phyloP scores from a whole-genome alignment of 2,888 invertebrate genomes.

The Meliscaeva auricollis region DNA sequence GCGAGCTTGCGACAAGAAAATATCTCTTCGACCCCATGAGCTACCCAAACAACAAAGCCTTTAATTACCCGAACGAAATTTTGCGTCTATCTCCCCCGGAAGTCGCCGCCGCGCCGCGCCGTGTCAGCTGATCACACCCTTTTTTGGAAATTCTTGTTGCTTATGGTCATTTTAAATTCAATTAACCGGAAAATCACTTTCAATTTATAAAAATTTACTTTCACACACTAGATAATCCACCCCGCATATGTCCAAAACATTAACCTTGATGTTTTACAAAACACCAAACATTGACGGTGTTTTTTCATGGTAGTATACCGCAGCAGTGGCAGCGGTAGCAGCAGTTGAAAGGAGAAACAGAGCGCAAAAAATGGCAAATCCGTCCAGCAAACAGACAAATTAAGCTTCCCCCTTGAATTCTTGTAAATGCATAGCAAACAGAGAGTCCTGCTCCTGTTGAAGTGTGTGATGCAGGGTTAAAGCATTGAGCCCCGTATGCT shows the following conservation, averaged over 20 bases:
- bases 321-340: slow-evolving; percentile 18
- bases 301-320: slow-evolving; percentile 15
- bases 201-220: slow-evolving; percentile 79
- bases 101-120: too few species aligned
- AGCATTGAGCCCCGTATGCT: slow-evolving; percentile 63
- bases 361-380: slow-evolving; percentile 62
- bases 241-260: slow-evolving; percentile 75
- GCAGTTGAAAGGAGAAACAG: slow-evolving; percentile 46
- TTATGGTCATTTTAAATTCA: slow-evolving; percentile 82
- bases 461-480: slow-evolving; percentile 44
- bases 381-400: slow-evolving; percentile 76
- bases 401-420: slow-evolving; percentile 67
- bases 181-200: slow-evolving; percentile 84
- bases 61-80: slow-evolving; percentile 40
- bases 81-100: neutral
- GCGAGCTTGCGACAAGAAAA: too few species aligned
- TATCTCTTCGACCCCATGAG: too few species aligned
- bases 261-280: slow-evolving; percentile 76
- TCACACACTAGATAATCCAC: slow-evolving; percentile 76
- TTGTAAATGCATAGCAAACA: slow-evolving; percentile 34
- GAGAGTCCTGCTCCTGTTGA: slow-evolving; percentile 15
- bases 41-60: slow-evolving; percentile 9
- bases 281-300: slow-evolving; percentile 68
- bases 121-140: slow-evolving; percentile 6
- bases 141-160: slow-evolving; percentile 15